phyloP scores from a whole-genome alignment of 2,113 vertebrate species.

The Zosterops hypoxanthus region DNA sequence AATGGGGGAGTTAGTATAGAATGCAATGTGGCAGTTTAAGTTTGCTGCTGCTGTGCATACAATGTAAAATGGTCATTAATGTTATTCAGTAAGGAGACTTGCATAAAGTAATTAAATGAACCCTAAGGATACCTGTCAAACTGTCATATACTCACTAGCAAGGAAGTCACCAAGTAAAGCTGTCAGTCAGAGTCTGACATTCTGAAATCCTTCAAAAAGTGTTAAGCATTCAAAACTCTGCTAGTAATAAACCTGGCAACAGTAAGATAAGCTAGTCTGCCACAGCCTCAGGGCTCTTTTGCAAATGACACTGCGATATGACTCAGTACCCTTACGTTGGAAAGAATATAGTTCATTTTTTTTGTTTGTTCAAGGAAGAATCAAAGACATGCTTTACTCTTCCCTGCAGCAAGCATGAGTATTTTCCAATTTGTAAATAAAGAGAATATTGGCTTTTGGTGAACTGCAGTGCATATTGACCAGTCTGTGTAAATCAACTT shows the following conservation, averaged over 20 bases:
- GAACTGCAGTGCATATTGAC: not conserved
- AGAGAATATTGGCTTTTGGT: not conserved
- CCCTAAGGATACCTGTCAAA: slow-evolving; percentile 40
- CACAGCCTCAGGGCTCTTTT: not conserved
- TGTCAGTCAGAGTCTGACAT: slow-evolving; percentile 49
- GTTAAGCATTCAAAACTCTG: slow-evolving; percentile 49
- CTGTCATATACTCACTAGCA: slow-evolving; percentile 8
- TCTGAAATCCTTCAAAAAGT: slow-evolving; percentile 45
- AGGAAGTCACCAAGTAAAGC: not conserved
- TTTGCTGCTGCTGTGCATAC: not conserved
- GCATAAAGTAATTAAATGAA: slow-evolving; percentile 30
- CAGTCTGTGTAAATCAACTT: not conserved
- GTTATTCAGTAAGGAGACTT: slow-evolving; percentile 4
- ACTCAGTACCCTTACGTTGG: not conserved
- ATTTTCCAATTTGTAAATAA: slow-evolving; percentile 44
- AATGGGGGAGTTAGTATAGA: not conserved
- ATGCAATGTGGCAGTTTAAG: slow-evolving; percentile 17
- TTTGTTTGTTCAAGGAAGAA: slow-evolving; percentile 11
- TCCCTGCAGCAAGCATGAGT: not conserved
- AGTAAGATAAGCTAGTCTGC: slow-evolving; percentile 7
- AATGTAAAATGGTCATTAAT: slow-evolving; percentile 32
- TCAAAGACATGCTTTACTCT: not conserved
- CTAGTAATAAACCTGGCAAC: slow-evolving; percentile 19
- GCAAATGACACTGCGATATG: slow-evolving; percentile 9
- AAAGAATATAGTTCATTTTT: not conserved